Base-by-base conservation (phyloP, 2,113 vertebrate species). In the Synchiropus splendidus region DNA sequence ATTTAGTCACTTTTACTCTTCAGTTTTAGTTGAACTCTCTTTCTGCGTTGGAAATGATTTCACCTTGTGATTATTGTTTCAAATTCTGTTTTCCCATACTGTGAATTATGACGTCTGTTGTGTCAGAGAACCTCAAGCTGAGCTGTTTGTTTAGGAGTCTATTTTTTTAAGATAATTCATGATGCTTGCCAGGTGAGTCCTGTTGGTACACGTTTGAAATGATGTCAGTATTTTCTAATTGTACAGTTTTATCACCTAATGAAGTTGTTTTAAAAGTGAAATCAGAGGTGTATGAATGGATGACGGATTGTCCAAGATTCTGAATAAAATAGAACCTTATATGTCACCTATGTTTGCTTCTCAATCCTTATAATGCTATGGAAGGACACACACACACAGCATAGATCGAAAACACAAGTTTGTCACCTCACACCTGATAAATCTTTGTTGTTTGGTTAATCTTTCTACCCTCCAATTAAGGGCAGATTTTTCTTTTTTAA, bases 181-280 rank as follows among this genome's bases (percentile, higher is more conserved):
- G 61, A 66, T 74, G 75, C 73, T 85, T 74, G 68, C 57, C 80
- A 74, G 75, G 81, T 77, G 74, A 83, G 83, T 80, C 56, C 49
- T 78, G 72, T 71, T 70, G 56, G 59, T 83, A 76, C 85, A 85
- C 83, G 85, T 85, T 87, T 87, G 58, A 86, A 84, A 77, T 81
- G 66, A 79, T 69, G 68, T 83, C 85, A 84, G 83, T 87, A 87
- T 87, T 87, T 87, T 87, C 81, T 67, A 84, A 86, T 79, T 18
- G 77, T 82, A 82, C 60, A 80, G 85, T 82, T 83, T 61, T 82
- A 86, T 82, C 55, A 67, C 63, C 44, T 66, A 79, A 83, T 79
- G 73, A 73, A 67, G 56, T 61, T 68, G 61, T 82, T 81, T 75
- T 70, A 63, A 74, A 54, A 74, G 55, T 60, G 55, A 65, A 56